These are phyloP conservation scores for Seladonia tumulorum DNA, from an alignment of 2,888 invertebrate species.

Conservation along the genomic window DNA sequence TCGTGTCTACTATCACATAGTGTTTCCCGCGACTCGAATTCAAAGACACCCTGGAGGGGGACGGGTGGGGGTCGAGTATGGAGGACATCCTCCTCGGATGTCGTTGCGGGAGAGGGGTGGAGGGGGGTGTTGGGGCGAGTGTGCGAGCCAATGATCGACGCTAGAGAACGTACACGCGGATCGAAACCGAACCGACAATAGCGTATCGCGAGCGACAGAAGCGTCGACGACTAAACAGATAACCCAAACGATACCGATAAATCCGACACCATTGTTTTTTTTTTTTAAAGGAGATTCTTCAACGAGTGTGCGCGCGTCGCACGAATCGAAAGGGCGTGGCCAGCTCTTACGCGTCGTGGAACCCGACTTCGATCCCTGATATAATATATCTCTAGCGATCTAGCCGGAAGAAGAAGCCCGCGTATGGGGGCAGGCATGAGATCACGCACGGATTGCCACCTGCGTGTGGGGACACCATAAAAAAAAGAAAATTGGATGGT, in stretches of 20 bases:
- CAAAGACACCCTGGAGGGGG: slow-evolving; percentile 4
- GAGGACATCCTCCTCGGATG: neutral
- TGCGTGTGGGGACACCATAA: neutral
- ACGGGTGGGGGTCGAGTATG: neutral
- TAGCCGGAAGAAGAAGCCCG: neutral
- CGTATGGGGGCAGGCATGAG: neutral
- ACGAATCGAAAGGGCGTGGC: neutral
- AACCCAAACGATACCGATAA: slow-evolving; percentile 39
- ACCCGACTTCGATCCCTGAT: neutral
- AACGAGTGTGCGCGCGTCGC: slow-evolving; percentile 16
- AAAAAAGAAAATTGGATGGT: neutral
- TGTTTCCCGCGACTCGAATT: slow-evolving; percentile 32
- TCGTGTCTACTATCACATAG: slow-evolving; percentile 61
- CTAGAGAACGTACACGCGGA: slow-evolving; percentile 27
- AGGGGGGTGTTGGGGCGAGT: neutral
- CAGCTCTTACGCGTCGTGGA: neutral
- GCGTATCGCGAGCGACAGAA: slow-evolving; percentile 29
- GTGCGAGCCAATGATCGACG: slow-evolving; percentile 22
- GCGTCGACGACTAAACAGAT: slow-evolving; percentile 9
- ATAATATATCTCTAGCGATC: neutral
- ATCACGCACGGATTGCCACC: slow-evolving; percentile 1
- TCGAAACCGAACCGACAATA: slow-evolving; percentile 26
- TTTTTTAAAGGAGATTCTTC: slow-evolving; percentile 44
- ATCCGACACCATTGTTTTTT: slow-evolving; percentile 27
- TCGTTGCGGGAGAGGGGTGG: neutral